Evolutionary conservation across 2,113 vertebrate genomes (phyloP), one percentile per base, ranked within the genome.

Genomic region (Chionodraco myersi): DNA sequence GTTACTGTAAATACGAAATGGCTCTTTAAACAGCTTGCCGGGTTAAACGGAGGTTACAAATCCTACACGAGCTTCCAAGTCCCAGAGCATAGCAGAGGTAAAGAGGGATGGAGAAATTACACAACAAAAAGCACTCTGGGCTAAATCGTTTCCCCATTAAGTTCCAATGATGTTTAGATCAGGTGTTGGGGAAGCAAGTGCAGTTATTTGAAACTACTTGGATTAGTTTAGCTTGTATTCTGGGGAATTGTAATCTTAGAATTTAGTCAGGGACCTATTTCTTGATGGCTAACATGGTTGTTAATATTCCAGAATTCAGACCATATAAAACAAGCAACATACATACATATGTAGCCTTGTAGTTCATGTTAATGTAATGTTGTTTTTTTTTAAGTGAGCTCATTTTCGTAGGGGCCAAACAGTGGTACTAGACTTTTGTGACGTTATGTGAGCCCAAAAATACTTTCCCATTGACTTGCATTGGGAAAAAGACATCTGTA

Each of bases 11-110:
- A 67, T 66, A 60, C 56, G 65, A 75, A 30, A 49, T 21, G 26
- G 63, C n/a, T n/a, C 52, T 18, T 78, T 72, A 49, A 79, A 75
- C 45, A 72, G 56, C 56, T 63, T 63, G 36, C 9, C 21, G 48
- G 60, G 44, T 56, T 69, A 72, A 84, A 75, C 45, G 21, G 69
- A 56, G 59, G 57, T 73, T 56, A 62, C n/a, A 69, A 53, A 36
- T 80, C 66, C 30, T 13, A n/a, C 44, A 41, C 2, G 2, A n/a
- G 56, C 30, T 16, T 67, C 18, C 5, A 41, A 34, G 26, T n/a
- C 21, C 63, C 23, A 21, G 10, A 44, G 64, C 45, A 23, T 12
- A 74, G 26, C 0, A 0, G 49, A 74, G 13, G 44, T n/a, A 48
- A 1, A 11, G 52, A 2, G 65, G 45, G 21, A 48, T 9, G n/a